Conservation (phyloP, 2,113 vertebrate genomes). For the Muntiacus muntjak region DNA sequence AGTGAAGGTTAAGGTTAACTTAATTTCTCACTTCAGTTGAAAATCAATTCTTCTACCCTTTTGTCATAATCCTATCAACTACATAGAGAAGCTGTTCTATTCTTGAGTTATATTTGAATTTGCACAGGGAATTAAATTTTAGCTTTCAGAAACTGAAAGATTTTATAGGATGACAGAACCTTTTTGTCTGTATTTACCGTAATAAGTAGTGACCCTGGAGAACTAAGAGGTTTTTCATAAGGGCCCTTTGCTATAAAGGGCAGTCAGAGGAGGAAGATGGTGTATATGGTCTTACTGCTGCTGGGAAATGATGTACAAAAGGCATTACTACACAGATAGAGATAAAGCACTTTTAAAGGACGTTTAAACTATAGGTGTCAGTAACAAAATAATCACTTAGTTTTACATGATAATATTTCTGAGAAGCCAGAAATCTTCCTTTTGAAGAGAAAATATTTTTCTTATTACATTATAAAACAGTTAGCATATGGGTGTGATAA, state of each 20-base stretch:
- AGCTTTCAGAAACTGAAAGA: constrained; percentile 65
- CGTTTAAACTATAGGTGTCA: neutral
- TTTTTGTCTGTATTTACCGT: constrained; percentile 41
- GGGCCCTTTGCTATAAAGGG: constrained; percentile 8
- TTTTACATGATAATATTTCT: neutral
- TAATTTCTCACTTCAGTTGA: constrained; percentile 80
- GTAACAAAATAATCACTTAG: neutral
- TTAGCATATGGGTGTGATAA: neutral
- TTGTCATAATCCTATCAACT: constrained; percentile 79
- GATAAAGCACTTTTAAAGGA: neutral
- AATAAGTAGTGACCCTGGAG: constrained; percentile 60
- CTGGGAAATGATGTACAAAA: constrained; percentile 4
- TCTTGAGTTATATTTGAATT: constrained; percentile 74
- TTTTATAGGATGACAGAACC: constrained; percentile 49
- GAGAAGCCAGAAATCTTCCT: neutral
- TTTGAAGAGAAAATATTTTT: neutral
- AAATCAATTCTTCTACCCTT: constrained; percentile 79
- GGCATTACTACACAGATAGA: neutral
- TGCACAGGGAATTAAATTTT: constrained; percentile 73
- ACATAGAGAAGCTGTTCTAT: constrained; percentile 67
- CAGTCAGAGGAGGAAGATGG: neutral
- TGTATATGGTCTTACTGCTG: neutral
- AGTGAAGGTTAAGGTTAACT: constrained; percentile 80
- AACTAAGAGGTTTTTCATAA: constrained; percentile 1
- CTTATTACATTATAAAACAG: neutral